Evolutionary conservation across 2,113 vertebrate species (phyloP), one percentile per base, ranked within the genome.

Genomic region (Oreotrochilus melanogaster): DNA sequence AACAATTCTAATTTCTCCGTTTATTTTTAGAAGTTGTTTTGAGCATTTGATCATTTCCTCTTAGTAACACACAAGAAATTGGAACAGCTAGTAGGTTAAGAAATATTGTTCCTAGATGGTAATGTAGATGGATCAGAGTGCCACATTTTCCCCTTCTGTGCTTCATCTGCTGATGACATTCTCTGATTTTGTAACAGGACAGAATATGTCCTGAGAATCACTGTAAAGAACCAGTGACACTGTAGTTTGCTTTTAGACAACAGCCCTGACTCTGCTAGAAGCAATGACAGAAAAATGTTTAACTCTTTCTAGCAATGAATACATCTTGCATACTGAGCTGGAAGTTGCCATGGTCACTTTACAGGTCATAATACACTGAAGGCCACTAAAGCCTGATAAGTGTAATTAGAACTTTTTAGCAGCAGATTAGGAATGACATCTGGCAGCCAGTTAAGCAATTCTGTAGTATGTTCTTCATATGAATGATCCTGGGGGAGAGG

Each of bases 381-480:
- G 16, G 43, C 35, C 19, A 53, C 21, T 51, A 51, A 74, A 73
- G 28, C 57, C 42, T 54, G 48, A 50, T 11, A 53, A 2, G 13
- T n/a, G 35, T 10, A 56, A 8, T 3, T 1, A 47, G 13, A 91
- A 37, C 24, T 80, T 30, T 81, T 86, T 89, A 96, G 74, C 39
- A 66, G 25, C 73, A 57, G 47, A 91, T 58, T 6, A 81, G 31
- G 31, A 86, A 21, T 62, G 75, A 72, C 37, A 78, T 76, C 48
- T 91, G 95, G 83, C 71, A 94, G 62, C 22, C n/a, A 79, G 57
- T 69, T 69, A 88, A 56, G 4, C 33, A 92, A 80, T 95, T 47
- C 33, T 47, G 91, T 58, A 91, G 31, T 61, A 57, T 73, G 53
- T 30, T 89, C 35, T 56, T 72, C 70, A 65, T 30, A 64, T 21